phyloP scores from a whole-genome alignment of 1,140 invertebrate genomes.

The Pissodes strobi region DNA sequence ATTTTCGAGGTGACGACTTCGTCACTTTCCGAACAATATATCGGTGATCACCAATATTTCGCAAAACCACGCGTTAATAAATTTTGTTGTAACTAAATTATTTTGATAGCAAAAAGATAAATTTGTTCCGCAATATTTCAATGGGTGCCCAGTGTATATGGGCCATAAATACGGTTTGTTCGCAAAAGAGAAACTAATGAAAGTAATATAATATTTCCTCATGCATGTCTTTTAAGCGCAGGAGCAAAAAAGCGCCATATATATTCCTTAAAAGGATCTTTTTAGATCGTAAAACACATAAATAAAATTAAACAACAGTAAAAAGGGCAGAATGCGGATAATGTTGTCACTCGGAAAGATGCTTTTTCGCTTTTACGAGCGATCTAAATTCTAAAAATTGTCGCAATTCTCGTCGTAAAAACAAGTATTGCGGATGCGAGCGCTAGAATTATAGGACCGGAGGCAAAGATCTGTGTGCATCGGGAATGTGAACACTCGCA shows the following conservation, averaged over 20 bases:
- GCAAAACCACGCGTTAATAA: too few relatives aligned
- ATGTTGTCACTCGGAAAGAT: slow-evolving; percentile 34
- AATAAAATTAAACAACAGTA: slow-evolving; percentile 38
- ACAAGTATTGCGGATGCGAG: slow-evolving; percentile 26
- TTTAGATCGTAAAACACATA: slow-evolving; percentile 34
- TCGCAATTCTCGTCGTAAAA: slow-evolving; percentile 28
- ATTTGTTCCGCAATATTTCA: too few relatives aligned
- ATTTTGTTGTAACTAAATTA: too few relatives aligned
- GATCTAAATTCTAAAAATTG: slow-evolving; percentile 35
- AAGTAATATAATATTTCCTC: slow-evolving; percentile 26
- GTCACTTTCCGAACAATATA: too few relatives aligned
- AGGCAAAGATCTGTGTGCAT: slow-evolving; percentile 11
- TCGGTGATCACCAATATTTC: too few relatives aligned
- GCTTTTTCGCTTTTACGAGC: slow-evolving; percentile 32
- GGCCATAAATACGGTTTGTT: too few relatives aligned
- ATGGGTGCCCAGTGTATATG: too few relatives aligned
- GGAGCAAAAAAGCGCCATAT: slow-evolving; percentile 21
- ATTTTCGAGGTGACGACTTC: too few relatives aligned
- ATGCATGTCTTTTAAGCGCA: slow-evolving; percentile 22
- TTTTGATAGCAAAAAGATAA: too few relatives aligned
- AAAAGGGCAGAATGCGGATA: slow-evolving; percentile 33
- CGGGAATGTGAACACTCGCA: background rate
- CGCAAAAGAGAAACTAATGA: slow-evolving; percentile 5
- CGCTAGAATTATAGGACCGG: slow-evolving; percentile 8
- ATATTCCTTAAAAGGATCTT: slow-evolving; percentile 21